phyloP scores from a whole-genome alignment of 2,113 vertebrate genomes.

The Phalacrocorax brasilianus region DNA sequence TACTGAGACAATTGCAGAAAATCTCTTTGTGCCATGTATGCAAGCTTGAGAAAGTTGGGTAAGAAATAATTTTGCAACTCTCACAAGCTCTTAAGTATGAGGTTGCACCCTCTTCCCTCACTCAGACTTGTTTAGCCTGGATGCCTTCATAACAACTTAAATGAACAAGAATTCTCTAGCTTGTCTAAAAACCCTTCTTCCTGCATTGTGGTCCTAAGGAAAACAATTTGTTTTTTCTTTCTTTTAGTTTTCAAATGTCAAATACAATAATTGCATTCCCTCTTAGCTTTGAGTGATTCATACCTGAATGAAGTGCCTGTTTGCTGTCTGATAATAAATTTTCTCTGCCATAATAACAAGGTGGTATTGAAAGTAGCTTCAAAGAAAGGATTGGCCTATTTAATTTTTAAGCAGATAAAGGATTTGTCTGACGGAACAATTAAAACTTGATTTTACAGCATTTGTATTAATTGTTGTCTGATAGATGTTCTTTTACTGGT shows the following conservation, averaged over 20 bases:
- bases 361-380: background rate
- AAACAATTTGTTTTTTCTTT: background rate
- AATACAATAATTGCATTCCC: background rate
- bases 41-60: background rate
- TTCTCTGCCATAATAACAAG: background rate
- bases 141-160: background rate
- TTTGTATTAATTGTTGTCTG: background rate
- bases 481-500: background rate
- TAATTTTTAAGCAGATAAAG: background rate
- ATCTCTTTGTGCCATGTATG: background rate
- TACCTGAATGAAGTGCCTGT: background rate
- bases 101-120: background rate
- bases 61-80: background rate
- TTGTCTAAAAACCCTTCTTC: background rate
- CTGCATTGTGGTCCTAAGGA: background rate
- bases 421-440: background rate
- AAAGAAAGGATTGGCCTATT: background rate
- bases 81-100: background rate
- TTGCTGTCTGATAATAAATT: background rate
- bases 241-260: background rate
- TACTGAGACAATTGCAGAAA: background rate
- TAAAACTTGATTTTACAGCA: background rate
- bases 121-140: background rate
- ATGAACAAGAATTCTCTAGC: background rate
- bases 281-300: background rate